Evolutionary conservation across 2,888 invertebrate species (phyloP), one percentile per base, ranked within the genome.

Genomic region (Allolobophora icterica): DNA sequence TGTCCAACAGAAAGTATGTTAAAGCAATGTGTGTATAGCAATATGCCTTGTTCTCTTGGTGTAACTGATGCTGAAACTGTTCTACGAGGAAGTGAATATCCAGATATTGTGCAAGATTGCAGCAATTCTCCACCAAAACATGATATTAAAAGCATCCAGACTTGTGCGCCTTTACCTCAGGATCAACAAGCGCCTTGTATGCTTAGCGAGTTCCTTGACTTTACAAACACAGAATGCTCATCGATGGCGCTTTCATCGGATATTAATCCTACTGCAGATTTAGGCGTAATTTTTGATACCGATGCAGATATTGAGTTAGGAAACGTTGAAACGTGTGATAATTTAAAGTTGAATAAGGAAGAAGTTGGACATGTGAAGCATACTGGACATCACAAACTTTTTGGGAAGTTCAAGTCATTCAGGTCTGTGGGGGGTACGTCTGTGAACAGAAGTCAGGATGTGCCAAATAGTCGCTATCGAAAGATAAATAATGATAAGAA

Each of bases 221-320:
- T 71, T n/a, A 71, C n/a, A n/a, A n/a, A 71, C 71, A 71, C 71
- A 71, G 71, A n/a, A 71, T 71, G 71, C 71, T 71, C 30, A n/a
- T n/a, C n/a, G 13, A 71, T 1, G 8, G 71, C n/a, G 71, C 30
- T n/a, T 87, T 24, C 35, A 24, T 87, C 38, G 24, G 87, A 87
- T 87, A 87, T 87, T 87, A 87, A 87, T 17, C 35, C 35, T 87
- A 87, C 87, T 87, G 87, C 34, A 87, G 87, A 87, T 35, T 35
- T 87, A 35, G 15, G 35, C 24, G 15, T 87, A 24, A 38, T 35
- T 35, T 4, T 35, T 35, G 87, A 87, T 87, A 8, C 13, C 34
- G 15, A 84, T 0, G 15, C 19, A 84, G 33, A 35, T 87, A 38
- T 17, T 38, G 24, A 33, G 87, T 38, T 35, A 17, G 24, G 35